Evolutionary conservation across 1,140 invertebrate genomes (phyloP), one percentile per base, ranked within the genome.

Genomic region (Drosophila nikananu): DNA sequence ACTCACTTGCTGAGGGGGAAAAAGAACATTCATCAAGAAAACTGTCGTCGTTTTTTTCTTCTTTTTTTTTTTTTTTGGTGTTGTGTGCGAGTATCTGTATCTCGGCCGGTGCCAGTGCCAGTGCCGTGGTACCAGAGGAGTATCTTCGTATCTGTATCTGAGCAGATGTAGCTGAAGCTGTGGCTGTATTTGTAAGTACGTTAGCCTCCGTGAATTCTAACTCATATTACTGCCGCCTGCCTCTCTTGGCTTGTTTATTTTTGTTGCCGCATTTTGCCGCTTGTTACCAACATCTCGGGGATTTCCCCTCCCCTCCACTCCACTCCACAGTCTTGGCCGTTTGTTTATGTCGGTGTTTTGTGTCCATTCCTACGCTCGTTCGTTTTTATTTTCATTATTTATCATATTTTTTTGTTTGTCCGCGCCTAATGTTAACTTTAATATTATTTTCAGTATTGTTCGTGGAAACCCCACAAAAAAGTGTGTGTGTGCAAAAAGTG

Each of bases 11-110:
- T 37, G 41, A 23, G 41, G 35, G 44, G 63, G 64, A 72, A 51
- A 80, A 83, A 79, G 86, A 80, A 89, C 86, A 89, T 89, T 89
- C 84, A 89, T 89, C 84, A 89, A 89, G 86, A 89, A 89, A 90
- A 89, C 81, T 89, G 84, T 89, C 84, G 82, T 90, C 81, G 78
- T 89, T 84, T 87, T 49, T 49, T 25, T 25, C 6, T 27, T 27
- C 6, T 27, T 27, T 25, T 25, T 27, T 27, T 27, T 27, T 27
- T 27, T 27, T 49, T 49, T 49, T 49, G 15, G 46, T 25, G 23
- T 9, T 49, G 23, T 25, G 23, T 27, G 23, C 37, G 15, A 57
- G 54, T 84, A 51, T 75, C 49, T 80, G 70, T 83, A 80, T 77
- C 61, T 83, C 15, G n/a, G 54, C 15, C 52, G 21, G 32, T 52